Base-by-base conservation (phyloP, 2,113 vertebrate species). In the Passerina amoena region DNA sequence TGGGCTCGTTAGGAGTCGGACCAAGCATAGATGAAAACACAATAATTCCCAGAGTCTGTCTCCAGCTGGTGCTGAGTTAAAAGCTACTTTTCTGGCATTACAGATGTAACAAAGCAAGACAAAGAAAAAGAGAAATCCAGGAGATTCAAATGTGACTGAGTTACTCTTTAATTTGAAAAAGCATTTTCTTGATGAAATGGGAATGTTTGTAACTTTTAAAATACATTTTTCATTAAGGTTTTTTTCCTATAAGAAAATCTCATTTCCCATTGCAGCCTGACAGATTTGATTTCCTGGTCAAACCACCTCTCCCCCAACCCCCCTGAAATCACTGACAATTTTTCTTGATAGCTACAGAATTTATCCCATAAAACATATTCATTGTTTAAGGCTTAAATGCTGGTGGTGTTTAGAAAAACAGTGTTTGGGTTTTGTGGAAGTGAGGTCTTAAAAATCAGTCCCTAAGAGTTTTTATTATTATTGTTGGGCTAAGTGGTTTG, bases 61-160 rank as follows among this genome's bases (percentile, higher is more conserved):
- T 96, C 86, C 86, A 92, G 94, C 88, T 96, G 92, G 72, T 92
- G 66, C 63, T 91, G 37, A 71, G 54, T 92, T 93, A 86, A 93
- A 84, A 97, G 70, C 81, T 91, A 79, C 73, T 95, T 89, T 92
- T 77, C 54, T 93, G 85, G 92, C 83, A 51, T 27, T 59, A 10
- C 7, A 35, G 72, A 61, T 2, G 3, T 42, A 83, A 61, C n/a
- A 90, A 75, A 90, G 30, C 14, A 54, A 92, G 82, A 51, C 60
- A 92, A 95, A 92, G 68, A 76, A 66, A 86, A 66, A 84, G 53
- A 92, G 56, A 78, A 65, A 86, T 87, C 14, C 23, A 53, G 6
- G 37, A 25, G 3, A 10, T 47, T 72, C 1, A 81, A 53, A 78
- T 50, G 15, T 54, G 56, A 48, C 33, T 10, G 15, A 83, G 1